Percentiles rank a stretch among this genome's conserved stretches.
phyloP scores from a whole-genome alignment of 1,140 invertebrate genomes.

The Heliothis subflexa region DNA sequence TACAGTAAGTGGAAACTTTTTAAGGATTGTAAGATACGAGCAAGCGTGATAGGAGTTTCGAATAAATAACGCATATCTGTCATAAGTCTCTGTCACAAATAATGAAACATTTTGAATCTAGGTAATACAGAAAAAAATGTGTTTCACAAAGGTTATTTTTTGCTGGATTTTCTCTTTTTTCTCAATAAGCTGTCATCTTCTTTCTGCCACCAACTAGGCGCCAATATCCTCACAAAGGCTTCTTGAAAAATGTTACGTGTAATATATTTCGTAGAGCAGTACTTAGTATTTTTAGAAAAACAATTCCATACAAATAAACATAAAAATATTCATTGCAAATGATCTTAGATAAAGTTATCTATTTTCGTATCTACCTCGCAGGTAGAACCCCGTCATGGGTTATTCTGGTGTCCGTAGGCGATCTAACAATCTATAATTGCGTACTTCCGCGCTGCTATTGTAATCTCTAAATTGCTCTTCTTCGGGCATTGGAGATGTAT shows the following conservation, averaged over 20 bases:
- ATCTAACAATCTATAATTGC: slow-evolving; percentile 31
- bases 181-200: no score
- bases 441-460: slow-evolving; percentile 10
- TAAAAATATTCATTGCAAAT: neutral
- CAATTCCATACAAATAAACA: neutral
- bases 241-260: no score
- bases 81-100: no score
- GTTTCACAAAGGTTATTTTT: no score
- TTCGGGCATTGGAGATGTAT: neutral
- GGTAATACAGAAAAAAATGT: no score
- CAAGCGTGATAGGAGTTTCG: no score
- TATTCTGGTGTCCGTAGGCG: slow-evolving; percentile 22
- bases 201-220: no score
- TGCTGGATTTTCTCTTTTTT: no score
- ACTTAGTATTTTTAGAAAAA: neutral
- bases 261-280: no score
- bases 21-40: neutral
- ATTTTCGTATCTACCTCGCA: slow-evolving; percentile 1
- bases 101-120: no score
- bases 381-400: neutral
- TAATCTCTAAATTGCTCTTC: slow-evolving; percentile 9
- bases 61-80: no score
- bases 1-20: slow-evolving; percentile 7
- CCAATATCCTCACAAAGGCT: no score
- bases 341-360: neutral